A percentile compares a stretch with the other conserved stretches of the same genome.
These are phyloP conservation scores for Anoplius nigerrimus DNA, from an alignment of 2,888 invertebrate genomes.

Conservation along the genomic window DNA sequence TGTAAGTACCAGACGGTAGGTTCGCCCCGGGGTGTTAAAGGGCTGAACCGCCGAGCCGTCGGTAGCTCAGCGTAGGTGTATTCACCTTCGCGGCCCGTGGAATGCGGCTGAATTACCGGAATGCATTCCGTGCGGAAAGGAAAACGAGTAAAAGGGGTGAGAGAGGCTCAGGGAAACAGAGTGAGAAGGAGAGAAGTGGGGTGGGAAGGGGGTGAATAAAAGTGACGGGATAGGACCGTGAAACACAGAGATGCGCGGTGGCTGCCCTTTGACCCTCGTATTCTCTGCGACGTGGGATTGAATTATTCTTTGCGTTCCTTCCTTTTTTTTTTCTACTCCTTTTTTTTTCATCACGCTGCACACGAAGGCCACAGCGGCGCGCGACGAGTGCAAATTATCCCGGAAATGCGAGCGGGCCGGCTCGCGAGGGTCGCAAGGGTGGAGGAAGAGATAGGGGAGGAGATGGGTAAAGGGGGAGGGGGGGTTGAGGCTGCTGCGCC, in stretches of 20 bases:
- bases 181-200: conserved; percentile 1
- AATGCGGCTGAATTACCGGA: background rate
- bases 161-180: background rate
- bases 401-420: too few relatives aligned
- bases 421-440: too few relatives aligned
- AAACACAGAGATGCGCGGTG: conserved; percentile 20
- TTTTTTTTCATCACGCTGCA: background rate
- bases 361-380: too few relatives aligned
- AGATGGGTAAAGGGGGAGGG: too few relatives aligned
- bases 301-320: conserved; percentile 41
- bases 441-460: too few relatives aligned
- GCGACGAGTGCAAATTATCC: too few relatives aligned
- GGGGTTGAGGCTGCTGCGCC: too few relatives aligned
- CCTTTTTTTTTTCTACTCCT: background rate
- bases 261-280: conserved; percentile 29
- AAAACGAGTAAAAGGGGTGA: background rate
- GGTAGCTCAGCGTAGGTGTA: background rate
- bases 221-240: background rate
- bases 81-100: background rate
- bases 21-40: conserved; percentile 40
- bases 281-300: conserved; percentile 31
- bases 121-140: background rate
- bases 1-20: conserved; percentile 44
- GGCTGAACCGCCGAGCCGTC: conserved; percentile 15
- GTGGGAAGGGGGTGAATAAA: background rate